Percentiles rank a stretch among this genome's conserved stretches.
phyloP scores from a whole-genome alignment of 2,888 invertebrate genomes.

The Dioctria linearis region DNA sequence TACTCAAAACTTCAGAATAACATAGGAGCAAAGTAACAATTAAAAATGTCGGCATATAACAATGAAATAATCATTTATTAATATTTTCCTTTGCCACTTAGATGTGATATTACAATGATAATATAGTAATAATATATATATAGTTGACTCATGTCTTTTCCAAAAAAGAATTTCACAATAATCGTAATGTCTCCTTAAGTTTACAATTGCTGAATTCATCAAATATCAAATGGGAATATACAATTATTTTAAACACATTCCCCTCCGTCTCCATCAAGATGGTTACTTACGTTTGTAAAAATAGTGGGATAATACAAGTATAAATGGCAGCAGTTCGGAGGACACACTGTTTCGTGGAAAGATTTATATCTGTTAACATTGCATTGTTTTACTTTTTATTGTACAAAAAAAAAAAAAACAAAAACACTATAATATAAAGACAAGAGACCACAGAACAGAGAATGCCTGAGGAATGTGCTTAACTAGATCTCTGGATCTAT shows the following conservation, averaged over 20 bases:
- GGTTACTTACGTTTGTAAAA: conserved; percentile 12
- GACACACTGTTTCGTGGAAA: conserved; percentile 38
- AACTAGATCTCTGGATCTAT: conserved; percentile 27
- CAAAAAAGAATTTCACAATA: conserved; percentile 41
- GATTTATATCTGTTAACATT: conserved; percentile 26
- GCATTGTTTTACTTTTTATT: conserved; percentile 5
- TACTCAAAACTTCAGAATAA: no score
- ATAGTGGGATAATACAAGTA: conserved; percentile 32
- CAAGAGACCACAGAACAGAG: conserved; percentile 13
- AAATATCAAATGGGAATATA: conserved; percentile 44
- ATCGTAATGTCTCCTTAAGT: conserved; percentile 29
- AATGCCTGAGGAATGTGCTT: conserved; percentile 47
- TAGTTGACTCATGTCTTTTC: conserved; percentile 47
- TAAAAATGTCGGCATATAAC: conserved; percentile 12
- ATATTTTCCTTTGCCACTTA: conserved; percentile 46
- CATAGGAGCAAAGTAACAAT: no score
- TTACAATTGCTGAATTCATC: conserved; percentile 35
- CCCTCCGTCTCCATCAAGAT: conserved; percentile 11
- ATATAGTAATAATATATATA: conserved; percentile 14
- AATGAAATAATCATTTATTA: conserved; percentile 49
- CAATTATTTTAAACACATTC: conserved; percentile 43
- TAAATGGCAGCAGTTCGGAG: conserved; percentile 50
- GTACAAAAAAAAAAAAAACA: conserved; percentile 20
- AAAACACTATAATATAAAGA: conserved; percentile 37
- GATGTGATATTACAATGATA: conserved; percentile 47